A percentile compares a stretch with the other conserved stretches of the same genome.
Conservation (phyloP, 2,888 invertebrate species). For the Campaea margaritaria region DNA sequence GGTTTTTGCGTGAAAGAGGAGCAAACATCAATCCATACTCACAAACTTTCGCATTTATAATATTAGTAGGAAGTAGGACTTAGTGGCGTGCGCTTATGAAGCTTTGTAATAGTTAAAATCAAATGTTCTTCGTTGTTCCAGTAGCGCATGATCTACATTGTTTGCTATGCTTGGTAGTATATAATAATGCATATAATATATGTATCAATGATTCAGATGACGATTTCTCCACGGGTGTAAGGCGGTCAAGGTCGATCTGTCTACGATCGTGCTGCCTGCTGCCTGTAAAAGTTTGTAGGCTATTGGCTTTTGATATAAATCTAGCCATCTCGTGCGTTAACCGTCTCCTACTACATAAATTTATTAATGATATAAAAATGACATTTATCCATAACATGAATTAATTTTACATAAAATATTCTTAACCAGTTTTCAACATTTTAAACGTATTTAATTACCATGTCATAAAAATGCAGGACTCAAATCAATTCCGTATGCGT, state of each 20-base stretch:
- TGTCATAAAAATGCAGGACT: constrained; percentile 51
- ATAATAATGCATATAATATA: constrained; percentile 45
- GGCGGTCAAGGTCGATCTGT: constrained; percentile 75
- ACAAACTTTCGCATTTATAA: no score
- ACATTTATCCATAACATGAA: no score
- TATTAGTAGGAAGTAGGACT: no score
- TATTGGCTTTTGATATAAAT: constrained; percentile 45
- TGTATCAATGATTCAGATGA: constrained; percentile 63
- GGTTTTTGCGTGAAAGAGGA: no score
- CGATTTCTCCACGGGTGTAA: constrained; percentile 71
- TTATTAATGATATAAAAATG: background rate
- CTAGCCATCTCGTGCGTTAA: background rate
- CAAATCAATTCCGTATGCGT: constrained; percentile 67
- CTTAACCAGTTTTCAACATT: constrained; percentile 15
- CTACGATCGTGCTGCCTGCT: constrained; percentile 41
- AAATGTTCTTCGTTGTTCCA: constrained; percentile 31
- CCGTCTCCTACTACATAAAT: background rate
- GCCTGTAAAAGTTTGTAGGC: constrained; percentile 47
- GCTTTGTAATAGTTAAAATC: constrained; percentile 14
- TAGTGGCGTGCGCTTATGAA: background rate
- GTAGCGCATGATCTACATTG: constrained; percentile 33
- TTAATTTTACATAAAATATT: background rate
- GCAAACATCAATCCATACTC: no score
- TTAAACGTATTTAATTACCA: constrained; percentile 41
- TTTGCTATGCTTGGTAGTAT: constrained; percentile 45